Evolutionary conservation across 2,888 invertebrate genomes (phyloP).

Genomic region (Flabesymbios commensalis): DNA sequence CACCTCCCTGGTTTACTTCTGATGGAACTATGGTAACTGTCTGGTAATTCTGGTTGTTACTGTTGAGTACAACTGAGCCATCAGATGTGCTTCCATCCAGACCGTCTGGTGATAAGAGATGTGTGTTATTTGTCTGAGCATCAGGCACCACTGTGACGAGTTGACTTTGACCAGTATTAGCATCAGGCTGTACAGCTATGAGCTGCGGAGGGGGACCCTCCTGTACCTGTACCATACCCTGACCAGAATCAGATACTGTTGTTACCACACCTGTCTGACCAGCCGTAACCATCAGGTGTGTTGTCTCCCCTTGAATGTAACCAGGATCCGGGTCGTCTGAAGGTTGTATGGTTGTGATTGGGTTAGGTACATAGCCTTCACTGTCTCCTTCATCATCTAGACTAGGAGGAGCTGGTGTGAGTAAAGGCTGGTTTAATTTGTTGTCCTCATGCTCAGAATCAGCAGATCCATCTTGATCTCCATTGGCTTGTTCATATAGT

Average conservation of each 20-base stretch:
- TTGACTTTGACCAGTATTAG: too few species aligned
- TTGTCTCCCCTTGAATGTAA: not conserved
- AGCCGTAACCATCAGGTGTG: not conserved
- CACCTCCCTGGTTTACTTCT: constrained; percentile 75
- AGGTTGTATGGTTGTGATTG: too few species aligned
- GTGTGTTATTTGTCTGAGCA: too few species aligned
- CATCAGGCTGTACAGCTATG: constrained; percentile 3
- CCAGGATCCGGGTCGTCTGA: not conserved
- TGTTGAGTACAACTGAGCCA: too few species aligned
- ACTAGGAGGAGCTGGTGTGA: too few species aligned
- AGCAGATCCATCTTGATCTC: too few species aligned
- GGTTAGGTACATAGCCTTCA: too few species aligned
- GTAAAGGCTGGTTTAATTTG: not conserved
- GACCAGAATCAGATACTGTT: not conserved
- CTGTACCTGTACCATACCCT: constrained; percentile 1
- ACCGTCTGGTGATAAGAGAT: too few species aligned
- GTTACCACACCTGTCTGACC: not conserved
- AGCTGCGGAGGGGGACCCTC: not conserved
- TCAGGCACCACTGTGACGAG: too few species aligned
- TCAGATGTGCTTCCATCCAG: too few species aligned
- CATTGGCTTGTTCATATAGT: not conserved
- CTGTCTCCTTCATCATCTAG: too few species aligned
- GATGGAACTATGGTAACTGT: constrained; percentile 84
- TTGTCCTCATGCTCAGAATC: not conserved
- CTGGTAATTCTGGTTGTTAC: constrained; percentile 69